Conservation (phyloP, 1,140 invertebrate species). For the Yoshiicerus persimilis region DNA sequence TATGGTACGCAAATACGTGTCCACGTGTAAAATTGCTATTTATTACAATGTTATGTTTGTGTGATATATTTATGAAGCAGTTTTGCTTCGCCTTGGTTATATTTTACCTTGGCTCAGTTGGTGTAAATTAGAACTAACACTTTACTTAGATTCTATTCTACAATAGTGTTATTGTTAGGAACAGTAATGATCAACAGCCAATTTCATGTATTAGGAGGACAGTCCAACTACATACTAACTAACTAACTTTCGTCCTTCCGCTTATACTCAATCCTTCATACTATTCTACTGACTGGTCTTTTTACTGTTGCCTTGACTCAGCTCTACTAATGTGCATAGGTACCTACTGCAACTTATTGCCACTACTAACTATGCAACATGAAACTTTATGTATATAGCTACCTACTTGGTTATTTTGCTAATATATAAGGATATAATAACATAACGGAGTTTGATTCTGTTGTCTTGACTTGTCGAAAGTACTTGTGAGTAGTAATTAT, state of each 20-base stretch:
- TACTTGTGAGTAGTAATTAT: not conserved
- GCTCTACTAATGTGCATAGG: not conserved
- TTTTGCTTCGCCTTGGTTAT: not conserved
- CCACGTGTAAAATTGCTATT: too few species aligned
- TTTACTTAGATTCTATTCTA: not conserved
- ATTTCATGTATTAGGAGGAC: not conserved
- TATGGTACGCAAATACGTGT: too few species aligned
- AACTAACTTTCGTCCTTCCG: conserved; percentile 16
- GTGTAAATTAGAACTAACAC: not conserved
- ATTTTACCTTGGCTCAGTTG: not conserved
- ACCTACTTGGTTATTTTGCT: not conserved
- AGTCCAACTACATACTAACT: not conserved
- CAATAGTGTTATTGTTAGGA: not conserved
- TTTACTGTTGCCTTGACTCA: not conserved
- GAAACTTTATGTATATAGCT: not conserved
- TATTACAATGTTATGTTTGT: too few species aligned
- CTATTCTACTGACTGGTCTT: not conserved
- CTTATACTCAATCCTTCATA: not conserved
- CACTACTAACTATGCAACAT: too few species aligned
- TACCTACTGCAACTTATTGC: too few species aligned
- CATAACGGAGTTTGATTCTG: not conserved
- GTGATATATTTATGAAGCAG: not conserved
- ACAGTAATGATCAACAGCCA: not conserved
- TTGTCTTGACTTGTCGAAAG: not conserved
- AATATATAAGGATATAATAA: not conserved